Evolutionary conservation across 2,797 vertebrate genomes (phyloP).

Genomic region (Enteromius fasciolatus): DNA sequence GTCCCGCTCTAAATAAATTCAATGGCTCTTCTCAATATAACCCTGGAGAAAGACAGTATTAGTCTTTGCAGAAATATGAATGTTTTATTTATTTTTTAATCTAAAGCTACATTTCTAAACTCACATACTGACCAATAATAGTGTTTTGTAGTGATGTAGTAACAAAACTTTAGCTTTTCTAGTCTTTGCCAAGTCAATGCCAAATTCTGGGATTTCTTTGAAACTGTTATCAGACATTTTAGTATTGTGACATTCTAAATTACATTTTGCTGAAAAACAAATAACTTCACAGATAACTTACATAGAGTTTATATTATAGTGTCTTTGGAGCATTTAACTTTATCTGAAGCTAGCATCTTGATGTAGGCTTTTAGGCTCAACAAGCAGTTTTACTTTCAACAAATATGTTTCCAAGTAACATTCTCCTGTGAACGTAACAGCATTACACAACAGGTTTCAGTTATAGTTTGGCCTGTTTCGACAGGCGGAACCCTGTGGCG

Average conservation of each 20-base stretch:
- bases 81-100: constrained; percentile 39
- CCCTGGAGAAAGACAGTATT: constrained; percentile 46
- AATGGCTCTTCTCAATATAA: constrained; percentile 45
- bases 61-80: constrained; percentile 47
- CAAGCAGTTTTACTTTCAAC: constrained; percentile 8
- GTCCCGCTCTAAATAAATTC: constrained; percentile 52
- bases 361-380: constrained; percentile 5
- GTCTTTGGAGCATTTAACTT: neutral
- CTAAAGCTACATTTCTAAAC: constrained; percentile 18
- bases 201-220: neutral
- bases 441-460: constrained; percentile 42
- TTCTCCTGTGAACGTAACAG: constrained; percentile 8
- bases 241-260: neutral
- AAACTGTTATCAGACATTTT: neutral
- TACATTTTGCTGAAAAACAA: neutral
- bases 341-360: constrained; percentile 3
- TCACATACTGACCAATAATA: constrained; percentile 29
- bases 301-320: neutral
- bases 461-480: constrained; percentile 28
- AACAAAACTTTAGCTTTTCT: neutral
- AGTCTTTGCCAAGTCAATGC: neutral
- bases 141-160: neutral
- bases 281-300: neutral
- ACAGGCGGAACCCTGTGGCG: constrained; percentile 35
- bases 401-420: constrained; percentile 7